Base-by-base conservation (phyloP, 2,797 vertebrate genomes). In the Rhyacichthys aspro region DNA sequence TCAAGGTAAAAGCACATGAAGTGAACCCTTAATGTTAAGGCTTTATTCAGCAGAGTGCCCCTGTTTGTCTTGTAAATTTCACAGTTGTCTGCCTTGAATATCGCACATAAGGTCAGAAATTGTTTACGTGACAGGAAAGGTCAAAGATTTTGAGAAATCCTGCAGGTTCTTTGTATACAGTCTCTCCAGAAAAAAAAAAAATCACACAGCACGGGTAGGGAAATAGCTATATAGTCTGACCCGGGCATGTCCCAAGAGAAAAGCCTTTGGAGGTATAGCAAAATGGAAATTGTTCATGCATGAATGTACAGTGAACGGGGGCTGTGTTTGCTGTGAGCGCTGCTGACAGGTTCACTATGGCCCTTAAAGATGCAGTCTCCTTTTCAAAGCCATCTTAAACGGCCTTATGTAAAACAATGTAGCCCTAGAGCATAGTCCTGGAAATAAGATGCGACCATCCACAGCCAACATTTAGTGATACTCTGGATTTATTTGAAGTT, bases 241-340 rank as follows among this genome's bases (percentile, higher is more conserved):
- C 61, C 7, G 11, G 34, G 42, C 60, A 23, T 23, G 10, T 66
- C 57, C 63, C 43, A 1, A n/a, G 42, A 57, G 57, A 39, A 18
- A 19, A 37, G 41, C 28, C 43, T 39, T 28, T 32, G 34, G 41
- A 55, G 3, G 39, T 46, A 28, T 5, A 57, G 11, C 44, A 55
- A 61, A 62, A 67, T 46, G 23, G 14, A 60, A 59, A 37, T 42
- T 11, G 28, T 63, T 71, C 44, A 59, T 53, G 67, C 60, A 8
- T 71, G 64, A 69, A 67, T 46, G 33, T 52, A 43, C 33, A 18
- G 14, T 43, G 23, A 23, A 63, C 65, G 45, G 50, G 28, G 19
- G 14, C n/a, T 8, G 53, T 56, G 18, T 55, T 67, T 50, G n/a
- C 6, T 63, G 18, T 28, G 33, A 67, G 47, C 9, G 45, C 46